Conservation (phyloP, 2,113 vertebrate species). For the Macrotis lagotis region DNA sequence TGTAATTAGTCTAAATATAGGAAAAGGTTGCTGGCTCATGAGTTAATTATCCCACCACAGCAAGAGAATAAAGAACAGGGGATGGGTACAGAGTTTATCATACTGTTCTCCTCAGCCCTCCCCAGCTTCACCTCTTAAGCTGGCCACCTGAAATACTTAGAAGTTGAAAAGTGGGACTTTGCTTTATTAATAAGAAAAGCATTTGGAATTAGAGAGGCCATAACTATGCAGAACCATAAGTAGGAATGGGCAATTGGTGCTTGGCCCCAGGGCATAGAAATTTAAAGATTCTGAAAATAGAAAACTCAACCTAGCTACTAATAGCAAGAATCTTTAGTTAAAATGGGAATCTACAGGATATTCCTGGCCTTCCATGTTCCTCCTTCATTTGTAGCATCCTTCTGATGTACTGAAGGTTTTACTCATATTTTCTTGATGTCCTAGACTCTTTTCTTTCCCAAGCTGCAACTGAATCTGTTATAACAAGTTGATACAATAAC, state of each 20-base stretch:
- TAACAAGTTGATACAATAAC: not conserved
- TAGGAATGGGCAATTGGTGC: not conserved
- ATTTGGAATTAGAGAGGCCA: not conserved
- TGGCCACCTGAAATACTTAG: not conserved
- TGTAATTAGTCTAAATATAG: constrained; percentile 71
- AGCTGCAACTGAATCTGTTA: not conserved
- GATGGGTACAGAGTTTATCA: constrained; percentile 32
- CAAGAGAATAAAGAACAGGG: constrained; percentile 63
- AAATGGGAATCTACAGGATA: not conserved
- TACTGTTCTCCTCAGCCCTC: constrained; percentile 34
- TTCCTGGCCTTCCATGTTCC: not conserved
- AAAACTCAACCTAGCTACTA: not conserved
- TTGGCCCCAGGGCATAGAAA: not conserved
- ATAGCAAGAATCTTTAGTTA: not conserved
- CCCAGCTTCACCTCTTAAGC: not conserved
- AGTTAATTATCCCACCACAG: constrained; percentile 68
- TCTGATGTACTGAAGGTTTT: not conserved
- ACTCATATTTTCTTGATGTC: not conserved
- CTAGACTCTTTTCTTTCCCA: not conserved
- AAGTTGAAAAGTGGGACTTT: not conserved
- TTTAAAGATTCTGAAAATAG: not conserved
- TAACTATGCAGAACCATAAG: not conserved
- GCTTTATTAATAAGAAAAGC: not conserved
- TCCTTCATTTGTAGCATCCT: not conserved
- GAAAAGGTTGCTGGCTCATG: constrained; percentile 32